Base-by-base conservation (phyloP, 2,113 vertebrate species). In the Galemys pyrenaicus region DNA sequence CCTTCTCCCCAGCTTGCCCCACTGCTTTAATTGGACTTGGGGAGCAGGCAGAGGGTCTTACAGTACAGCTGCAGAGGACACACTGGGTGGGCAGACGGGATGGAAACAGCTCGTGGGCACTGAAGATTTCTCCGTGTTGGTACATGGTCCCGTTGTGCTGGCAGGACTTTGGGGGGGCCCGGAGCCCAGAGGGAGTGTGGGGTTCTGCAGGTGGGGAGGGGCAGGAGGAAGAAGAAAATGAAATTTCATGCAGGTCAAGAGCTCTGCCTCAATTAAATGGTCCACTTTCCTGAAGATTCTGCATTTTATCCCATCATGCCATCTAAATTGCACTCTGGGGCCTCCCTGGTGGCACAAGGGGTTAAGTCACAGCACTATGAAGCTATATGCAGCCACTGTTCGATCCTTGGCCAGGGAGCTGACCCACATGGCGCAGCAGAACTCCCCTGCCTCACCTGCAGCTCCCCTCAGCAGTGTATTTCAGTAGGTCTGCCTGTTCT, bases 41-140 rank as follows among this genome's bases (percentile, higher is more conserved):
- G 20, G 44, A 5, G 68, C 35, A 24, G 64, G 5, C 0, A 0
- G 28, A 17, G 26, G 32, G 1, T 95, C 99, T 98, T 98, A 99
- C 99, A 0, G 99, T 99, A 93, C 99, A 99, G 91, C 99, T 99
- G 98, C 99, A 99, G 98, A 99, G 98, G 75, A 98, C 99, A 96
- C 99, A 99, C 97, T 99, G 99, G 96, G 99, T 99, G 44, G 98
- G 98, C 93, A 98, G 99, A 87, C 98, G 98, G 92, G 98, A 98
- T 0, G 99, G 99, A 94, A 99, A 99, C 39, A 99, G 98, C 94
- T 99, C 98, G 0, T 95, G 98, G 81, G 98, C 98, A 64, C 98
- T 99, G 98, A 99, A 99, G 96, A 98, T 98, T 97, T 99, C 99
- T 11, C 99, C 99, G 0, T 99, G 98, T 95, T 99, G 99, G 96